These are phyloP conservation scores for Aurelia coerulea DNA, from an alignment of 30 jellyfish, hydroid and myxozoan species.

Conservation along the genomic window DNA sequence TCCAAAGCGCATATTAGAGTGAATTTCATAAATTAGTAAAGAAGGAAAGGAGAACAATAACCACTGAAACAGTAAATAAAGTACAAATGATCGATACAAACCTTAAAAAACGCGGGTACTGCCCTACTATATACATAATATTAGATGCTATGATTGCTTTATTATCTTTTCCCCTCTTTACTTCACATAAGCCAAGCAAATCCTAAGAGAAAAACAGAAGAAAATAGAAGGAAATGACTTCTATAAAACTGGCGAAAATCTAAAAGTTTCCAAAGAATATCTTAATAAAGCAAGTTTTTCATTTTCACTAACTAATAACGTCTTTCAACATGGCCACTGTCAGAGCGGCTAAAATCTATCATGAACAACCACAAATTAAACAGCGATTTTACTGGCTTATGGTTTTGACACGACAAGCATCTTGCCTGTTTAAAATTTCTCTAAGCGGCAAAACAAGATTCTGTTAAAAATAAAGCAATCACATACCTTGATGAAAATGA, in stretches of 20 bases:
- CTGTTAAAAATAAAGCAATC: background rate
- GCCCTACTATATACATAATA: conserved; percentile 99
- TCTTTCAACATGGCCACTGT: too few relatives aligned
- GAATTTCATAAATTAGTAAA: too few relatives aligned
- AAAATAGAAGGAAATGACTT: background rate
- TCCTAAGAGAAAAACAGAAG: conserved; percentile 57
- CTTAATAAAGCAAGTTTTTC: too few relatives aligned
- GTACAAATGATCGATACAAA: background rate
- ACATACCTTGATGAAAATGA: conserved; percentile 93
- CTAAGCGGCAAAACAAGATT: background rate
- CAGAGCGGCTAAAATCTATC: too few relatives aligned
- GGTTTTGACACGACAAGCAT: too few relatives aligned
- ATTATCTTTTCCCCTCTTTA: conserved; percentile 97
- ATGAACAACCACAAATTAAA: too few relatives aligned
- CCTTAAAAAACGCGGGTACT: conserved; percentile 98
- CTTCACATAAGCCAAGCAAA: conserved; percentile 95
- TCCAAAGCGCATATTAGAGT: too few relatives aligned
- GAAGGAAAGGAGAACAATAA: too few relatives aligned
- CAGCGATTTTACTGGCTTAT: too few relatives aligned
- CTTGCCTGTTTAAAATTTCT: background rate
- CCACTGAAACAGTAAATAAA: too few relatives aligned
- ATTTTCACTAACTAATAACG: too few relatives aligned
- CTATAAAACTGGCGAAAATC: background rate
- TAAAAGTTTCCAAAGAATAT: background rate
- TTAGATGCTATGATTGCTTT: conserved; percentile 99